Conservation (phyloP, 2,797 vertebrate species). For the Micrastur ruficollis region DNA sequence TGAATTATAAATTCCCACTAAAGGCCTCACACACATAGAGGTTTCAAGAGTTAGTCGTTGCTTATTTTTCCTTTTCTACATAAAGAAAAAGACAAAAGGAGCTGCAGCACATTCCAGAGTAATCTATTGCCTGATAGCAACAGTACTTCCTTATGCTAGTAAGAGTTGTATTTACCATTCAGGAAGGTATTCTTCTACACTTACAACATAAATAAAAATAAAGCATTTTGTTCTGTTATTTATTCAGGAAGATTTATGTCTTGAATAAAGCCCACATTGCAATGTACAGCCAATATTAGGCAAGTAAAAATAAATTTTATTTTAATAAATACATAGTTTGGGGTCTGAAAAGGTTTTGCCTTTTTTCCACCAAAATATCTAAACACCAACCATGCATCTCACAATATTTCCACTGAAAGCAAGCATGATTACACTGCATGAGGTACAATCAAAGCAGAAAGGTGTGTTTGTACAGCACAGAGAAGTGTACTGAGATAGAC, state of each 20-base stretch:
- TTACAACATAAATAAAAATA: neutral
- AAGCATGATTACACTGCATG: neutral
- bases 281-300: neutral
- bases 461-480: neutral
- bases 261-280: neutral
- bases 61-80: neutral
- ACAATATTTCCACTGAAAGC: neutral
- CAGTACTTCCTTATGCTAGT: neutral
- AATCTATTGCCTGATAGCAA: neutral
- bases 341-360: neutral
- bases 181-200: neutral
- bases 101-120: neutral
- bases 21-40: neutral
- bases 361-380: neutral
- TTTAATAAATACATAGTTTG: neutral
- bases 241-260: neutral
- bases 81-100: neutral
- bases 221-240: neutral
- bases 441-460: neutral
- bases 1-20: conserved; percentile 34
- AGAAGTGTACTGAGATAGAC: neutral
- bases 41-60: neutral
- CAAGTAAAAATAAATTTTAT: neutral
- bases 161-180: neutral
- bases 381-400: neutral